Evolutionary conservation across 2,113 vertebrate genomes (phyloP), one percentile per base, ranked within the genome.

Genomic region (Parus major): DNA sequence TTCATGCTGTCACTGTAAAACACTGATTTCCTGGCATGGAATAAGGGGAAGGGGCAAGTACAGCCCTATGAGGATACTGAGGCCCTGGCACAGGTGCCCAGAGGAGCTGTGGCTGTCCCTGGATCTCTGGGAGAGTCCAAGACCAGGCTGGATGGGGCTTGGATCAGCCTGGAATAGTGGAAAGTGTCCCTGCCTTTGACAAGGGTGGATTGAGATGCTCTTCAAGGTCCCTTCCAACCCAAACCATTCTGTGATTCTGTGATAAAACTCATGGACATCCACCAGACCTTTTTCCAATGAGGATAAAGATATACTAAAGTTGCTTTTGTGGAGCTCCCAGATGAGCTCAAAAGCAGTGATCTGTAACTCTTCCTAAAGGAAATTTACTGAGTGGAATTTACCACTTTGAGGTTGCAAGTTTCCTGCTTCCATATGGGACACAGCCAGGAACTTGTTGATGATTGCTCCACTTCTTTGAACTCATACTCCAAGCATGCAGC

Each of bases 61-160:
- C 28, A 70, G 39, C 15, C 64, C 9, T 9, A 11, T 33, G 41
- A 41, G 42, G 25, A 31, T 15, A 10, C 1, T 6, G 29, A 63
- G 35, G 21, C 15, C 11, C 31, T 65, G 59, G 59, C 29, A 69
- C 47, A 49, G 21, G 2, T 22, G 5, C 9, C 20, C 78, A 55
- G 61, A 31, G 55, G 0, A 61, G 29, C 25, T 76, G 55, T 6
- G 63, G 35, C 11, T 76, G 55, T 2, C 29, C 29, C 29, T 47
- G 65, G 20, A 36, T 36, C 47, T 14, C 31, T 56, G 49, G 18
- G 0, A 50, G 2, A 17, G 22, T 1, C 56, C 56, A 28, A 36
- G 18, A 15, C 15, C 12, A 36, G 42, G 15, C 0, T 61, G 70
- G 47, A 35, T 0, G 0, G 20, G 2, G 17, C 29, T 82, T 35